These are phyloP conservation scores for Champsocephalus esox DNA, from an alignment of 2,797 vertebrate genomes.

Conservation along the genomic window DNA sequence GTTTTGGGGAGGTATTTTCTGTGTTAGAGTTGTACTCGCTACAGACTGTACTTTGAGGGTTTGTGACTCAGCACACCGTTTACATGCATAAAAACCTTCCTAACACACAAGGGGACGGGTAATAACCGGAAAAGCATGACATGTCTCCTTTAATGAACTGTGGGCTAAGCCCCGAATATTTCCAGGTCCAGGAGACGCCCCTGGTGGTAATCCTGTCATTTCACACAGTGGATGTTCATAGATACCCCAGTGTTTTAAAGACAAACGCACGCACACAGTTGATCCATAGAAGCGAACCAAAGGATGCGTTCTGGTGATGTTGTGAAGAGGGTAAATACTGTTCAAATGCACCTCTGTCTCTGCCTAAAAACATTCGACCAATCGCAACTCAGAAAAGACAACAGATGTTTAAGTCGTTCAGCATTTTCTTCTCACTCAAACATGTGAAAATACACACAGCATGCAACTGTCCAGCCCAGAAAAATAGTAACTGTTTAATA, in stretches of 20 bases:
- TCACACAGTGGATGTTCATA: conserved; percentile 29
- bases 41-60: no score
- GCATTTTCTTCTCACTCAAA: neutral
- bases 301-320: conserved; percentile 46
- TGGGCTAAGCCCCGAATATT: no score
- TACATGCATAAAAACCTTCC: no score
- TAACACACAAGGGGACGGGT: no score
- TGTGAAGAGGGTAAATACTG: conserved; percentile 42
- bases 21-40: no score
- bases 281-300: conserved; percentile 31
- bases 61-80: no score
- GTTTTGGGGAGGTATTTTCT: no score
- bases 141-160: no score
- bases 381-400: conserved; percentile 33
- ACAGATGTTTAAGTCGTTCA: conserved; percentile 18
- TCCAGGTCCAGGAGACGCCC: no score
- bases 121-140: no score
- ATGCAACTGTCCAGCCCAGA: conserved; percentile 16
- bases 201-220: conserved; percentile 11
- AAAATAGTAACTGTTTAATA: conserved; percentile 61
- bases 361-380: conserved; percentile 19
- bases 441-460: conserved; percentile 9
- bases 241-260: conserved; percentile 39
- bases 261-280: conserved; percentile 4
- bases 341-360: conserved; percentile 35